These are phyloP conservation scores for Myrmophylax atrothorax DNA, from an alignment of 2,113 vertebrate genomes.

Conservation along the genomic window DNA sequence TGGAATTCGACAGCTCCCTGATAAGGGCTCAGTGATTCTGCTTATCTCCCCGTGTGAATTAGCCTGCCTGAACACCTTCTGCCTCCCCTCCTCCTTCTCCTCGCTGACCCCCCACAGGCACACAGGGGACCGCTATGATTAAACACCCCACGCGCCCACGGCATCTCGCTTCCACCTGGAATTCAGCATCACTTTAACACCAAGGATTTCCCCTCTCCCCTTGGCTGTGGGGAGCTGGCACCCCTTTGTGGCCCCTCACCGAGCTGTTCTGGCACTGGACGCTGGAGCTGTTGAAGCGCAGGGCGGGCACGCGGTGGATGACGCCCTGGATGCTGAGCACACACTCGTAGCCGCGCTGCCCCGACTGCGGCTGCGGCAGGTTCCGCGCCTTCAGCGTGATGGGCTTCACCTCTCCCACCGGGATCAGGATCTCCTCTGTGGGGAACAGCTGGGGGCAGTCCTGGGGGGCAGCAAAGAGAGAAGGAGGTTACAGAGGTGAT, in stretches of 20 bases:
- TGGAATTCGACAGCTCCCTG: slow-evolving; percentile 71
- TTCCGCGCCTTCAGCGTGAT: slow-evolving; percentile 95
- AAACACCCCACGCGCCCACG: not conserved
- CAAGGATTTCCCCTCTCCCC: not conserved
- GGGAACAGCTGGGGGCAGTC: slow-evolving; percentile 97
- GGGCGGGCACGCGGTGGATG: slow-evolving; percentile 90
- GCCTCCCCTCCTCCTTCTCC: not conserved
- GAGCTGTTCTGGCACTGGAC: slow-evolving; percentile 99
- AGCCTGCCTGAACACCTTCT: slow-evolving; percentile 70
- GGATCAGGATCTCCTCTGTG: slow-evolving; percentile 94
- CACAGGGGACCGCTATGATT: slow-evolving; percentile 35
- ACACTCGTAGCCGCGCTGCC: slow-evolving; percentile 96
- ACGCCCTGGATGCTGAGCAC: slow-evolving; percentile 92
- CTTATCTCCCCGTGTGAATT: slow-evolving; percentile 75
- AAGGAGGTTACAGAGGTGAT: not conserved
- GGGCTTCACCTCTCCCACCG: slow-evolving; percentile 93
- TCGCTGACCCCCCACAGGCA: slow-evolving; percentile 44
- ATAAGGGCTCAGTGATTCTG: slow-evolving; percentile 74
- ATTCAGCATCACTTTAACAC: not conserved
- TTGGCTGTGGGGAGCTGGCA: accelerated
- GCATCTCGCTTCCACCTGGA: not conserved
- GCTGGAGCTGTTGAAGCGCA: slow-evolving; percentile 98
- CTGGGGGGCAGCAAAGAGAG: slow-evolving; percentile 62
- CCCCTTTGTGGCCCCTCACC: slow-evolving; percentile 69
- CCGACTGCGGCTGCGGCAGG: slow-evolving; percentile 95